Percentiles rank a stretch among this genome's conserved stretches.
Evolutionary conservation across 2,888 invertebrate species (phyloP).

Genomic region (Sphaerophoria rueppellii): DNA sequence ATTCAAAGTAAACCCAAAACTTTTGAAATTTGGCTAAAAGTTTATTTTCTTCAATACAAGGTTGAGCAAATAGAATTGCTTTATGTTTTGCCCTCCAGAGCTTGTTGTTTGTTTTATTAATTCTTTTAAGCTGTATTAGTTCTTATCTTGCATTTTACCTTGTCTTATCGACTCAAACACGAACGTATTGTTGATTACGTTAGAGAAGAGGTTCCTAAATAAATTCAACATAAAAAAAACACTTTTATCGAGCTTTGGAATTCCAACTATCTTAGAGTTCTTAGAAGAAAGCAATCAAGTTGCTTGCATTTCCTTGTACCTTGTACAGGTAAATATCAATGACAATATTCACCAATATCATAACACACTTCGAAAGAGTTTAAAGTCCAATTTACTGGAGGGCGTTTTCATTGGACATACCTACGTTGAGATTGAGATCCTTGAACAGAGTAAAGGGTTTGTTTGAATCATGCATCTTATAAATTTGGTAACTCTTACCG

Average conservation of each 20-base stretch:
- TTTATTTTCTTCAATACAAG: too few species aligned
- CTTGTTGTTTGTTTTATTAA: constrained; percentile 35
- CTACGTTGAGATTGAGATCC: too few species aligned
- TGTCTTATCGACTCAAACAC: neutral
- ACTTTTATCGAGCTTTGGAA: constrained; percentile 14
- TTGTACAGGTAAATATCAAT: constrained; percentile 6
- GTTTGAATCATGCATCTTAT: too few species aligned
- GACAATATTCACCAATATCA: neutral
- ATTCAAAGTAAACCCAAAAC: constrained; percentile 59
- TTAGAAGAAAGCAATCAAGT: constrained; percentile 22
- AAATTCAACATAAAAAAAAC: neutral
- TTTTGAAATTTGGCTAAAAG: constrained; percentile 25
- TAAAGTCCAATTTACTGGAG: neutral
- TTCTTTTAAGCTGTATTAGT: neutral
- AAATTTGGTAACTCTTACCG: too few species aligned
- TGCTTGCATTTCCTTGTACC: constrained; percentile 9
- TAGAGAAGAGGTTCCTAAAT: neutral
- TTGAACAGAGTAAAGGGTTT: too few species aligned
- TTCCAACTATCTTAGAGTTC: neutral
- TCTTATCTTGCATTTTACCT: neutral
- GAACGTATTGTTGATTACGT: constrained; percentile 11
- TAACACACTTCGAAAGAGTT: constrained; percentile 6
- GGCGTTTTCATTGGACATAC: too few species aligned
- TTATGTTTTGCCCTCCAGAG: too few species aligned
- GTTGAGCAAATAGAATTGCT: too few species aligned